Conservation (phyloP, 2,797 vertebrate species). For the Gymnocypris eckloni region DNA sequence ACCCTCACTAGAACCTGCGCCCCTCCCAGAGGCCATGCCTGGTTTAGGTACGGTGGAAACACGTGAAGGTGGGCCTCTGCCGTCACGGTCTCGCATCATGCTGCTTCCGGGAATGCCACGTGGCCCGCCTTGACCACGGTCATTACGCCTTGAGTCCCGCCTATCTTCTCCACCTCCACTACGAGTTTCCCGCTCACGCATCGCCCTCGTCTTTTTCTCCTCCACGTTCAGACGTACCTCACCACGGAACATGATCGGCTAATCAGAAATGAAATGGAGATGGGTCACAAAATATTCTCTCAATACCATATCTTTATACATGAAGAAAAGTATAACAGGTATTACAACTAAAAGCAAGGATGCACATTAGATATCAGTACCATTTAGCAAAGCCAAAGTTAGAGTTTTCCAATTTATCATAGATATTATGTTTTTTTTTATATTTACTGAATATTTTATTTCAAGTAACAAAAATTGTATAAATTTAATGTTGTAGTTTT, state of each 20-base stretch:
- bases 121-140: constrained; percentile 84
- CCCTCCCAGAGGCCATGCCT: constrained; percentile 87
- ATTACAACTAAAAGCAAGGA: neutral
- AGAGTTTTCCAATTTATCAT: neutral
- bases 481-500: neutral
- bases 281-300: neutral
- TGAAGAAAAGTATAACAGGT: neutral
- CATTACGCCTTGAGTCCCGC: constrained; percentile 88
- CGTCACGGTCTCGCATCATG: constrained; percentile 91
- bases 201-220: constrained; percentile 93
- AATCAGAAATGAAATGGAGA: constrained; percentile 66
- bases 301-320: neutral
- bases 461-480: no score
- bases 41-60: constrained; percentile 89
- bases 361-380: neutral
- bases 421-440: neutral
- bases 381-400: neutral
- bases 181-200: constrained; percentile 84
- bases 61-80: constrained; percentile 87
- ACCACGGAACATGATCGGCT: constrained; percentile 98
- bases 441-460: neutral
- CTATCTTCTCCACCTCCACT: constrained; percentile 81
- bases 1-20: constrained; percentile 86
- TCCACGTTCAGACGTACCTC: constrained; percentile 98
- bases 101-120: constrained; percentile 83